These are phyloP conservation scores for Spodoptera littoralis DNA, from an alignment of 2,888 invertebrate genomes.

Conservation along the genomic window DNA sequence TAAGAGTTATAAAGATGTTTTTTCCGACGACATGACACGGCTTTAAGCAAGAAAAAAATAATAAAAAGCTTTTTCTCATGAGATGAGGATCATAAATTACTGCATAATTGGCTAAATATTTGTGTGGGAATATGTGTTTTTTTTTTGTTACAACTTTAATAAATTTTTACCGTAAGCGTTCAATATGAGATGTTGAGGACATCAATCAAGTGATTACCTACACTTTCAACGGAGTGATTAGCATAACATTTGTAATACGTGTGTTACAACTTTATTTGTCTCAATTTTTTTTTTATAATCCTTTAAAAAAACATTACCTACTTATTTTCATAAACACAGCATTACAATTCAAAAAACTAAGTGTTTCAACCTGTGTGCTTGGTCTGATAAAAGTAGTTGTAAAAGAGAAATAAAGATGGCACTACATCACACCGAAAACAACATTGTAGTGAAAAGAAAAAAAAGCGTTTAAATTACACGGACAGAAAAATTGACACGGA, in stretches of 20 bases:
- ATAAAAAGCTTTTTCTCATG: slow-evolving; percentile 20
- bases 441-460: too few relatives aligned
- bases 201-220: slow-evolving; percentile 21
- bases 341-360: too few relatives aligned
- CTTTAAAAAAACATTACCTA: too few relatives aligned
- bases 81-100: slow-evolving; percentile 24
- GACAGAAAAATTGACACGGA: too few relatives aligned
- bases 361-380: too few relatives aligned
- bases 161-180: slow-evolving; percentile 11
- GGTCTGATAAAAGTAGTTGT: too few relatives aligned
- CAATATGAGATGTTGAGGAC: slow-evolving; percentile 3
- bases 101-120: slow-evolving; percentile 30
- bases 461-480: too few relatives aligned
- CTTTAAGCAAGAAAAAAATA: slow-evolving; percentile 16
- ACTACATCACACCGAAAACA: too few relatives aligned
- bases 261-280: slow-evolving; percentile 14
- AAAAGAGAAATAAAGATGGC: too few relatives aligned
- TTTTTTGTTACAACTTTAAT: neutral
- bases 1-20: slow-evolving; percentile 2
- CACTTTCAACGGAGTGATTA: neutral
- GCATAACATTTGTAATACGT: slow-evolving; percentile 9
- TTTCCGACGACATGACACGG: neutral
- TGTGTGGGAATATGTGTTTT: slow-evolving; percentile 27
- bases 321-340: too few relatives aligned
- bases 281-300: neutral